phyloP scores from a whole-genome alignment of 2,888 invertebrate genomes.

The Candidula unifasciata region DNA sequence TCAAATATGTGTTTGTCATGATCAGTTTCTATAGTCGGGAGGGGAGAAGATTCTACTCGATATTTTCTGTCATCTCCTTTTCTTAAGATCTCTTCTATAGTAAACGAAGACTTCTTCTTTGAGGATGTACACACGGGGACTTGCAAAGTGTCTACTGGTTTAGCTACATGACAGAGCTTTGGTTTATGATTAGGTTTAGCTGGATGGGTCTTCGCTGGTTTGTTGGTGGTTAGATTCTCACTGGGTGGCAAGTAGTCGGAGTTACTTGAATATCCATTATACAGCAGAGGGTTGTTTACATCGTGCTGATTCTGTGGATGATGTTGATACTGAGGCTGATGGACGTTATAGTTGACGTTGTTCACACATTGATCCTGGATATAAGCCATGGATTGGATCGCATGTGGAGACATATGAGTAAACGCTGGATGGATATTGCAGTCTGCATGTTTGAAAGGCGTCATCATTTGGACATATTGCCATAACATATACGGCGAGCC shows the following conservation, averaged over 20 bases:
- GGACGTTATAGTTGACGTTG: slow-evolving; percentile 14
- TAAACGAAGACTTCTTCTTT: slow-evolving; percentile 63
- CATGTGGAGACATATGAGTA: slow-evolving; percentile 57
- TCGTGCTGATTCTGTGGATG: not conserved
- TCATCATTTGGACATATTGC: slow-evolving; percentile 54
- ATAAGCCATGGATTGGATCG: slow-evolving; percentile 25
- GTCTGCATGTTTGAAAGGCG: slow-evolving; percentile 60
- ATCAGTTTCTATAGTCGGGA: too few relatives aligned
- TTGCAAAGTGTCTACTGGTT: not conserved
- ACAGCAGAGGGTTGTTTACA: not conserved
- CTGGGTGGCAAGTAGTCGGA: not conserved
- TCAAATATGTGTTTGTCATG: not conserved
- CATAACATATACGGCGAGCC: slow-evolving; percentile 53
- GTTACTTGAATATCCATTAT: not conserved
- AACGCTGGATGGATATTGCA: slow-evolving; percentile 67
- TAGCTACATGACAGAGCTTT: not conserved
- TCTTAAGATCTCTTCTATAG: slow-evolving; percentile 69
- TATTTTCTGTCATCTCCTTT: slow-evolving; percentile 52
- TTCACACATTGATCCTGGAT: slow-evolving; percentile 8
- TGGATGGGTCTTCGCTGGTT: not conserved
- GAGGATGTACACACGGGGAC: not conserved
- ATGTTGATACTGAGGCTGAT: slow-evolving; percentile 23
- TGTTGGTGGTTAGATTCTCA: not conserved
- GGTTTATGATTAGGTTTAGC: not conserved
- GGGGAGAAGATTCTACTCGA: not conserved